Percentiles rank a stretch among this genome's conserved stretches.
phyloP scores from a whole-genome alignment of 2,113 vertebrate genomes.

The Conger conger region DNA sequence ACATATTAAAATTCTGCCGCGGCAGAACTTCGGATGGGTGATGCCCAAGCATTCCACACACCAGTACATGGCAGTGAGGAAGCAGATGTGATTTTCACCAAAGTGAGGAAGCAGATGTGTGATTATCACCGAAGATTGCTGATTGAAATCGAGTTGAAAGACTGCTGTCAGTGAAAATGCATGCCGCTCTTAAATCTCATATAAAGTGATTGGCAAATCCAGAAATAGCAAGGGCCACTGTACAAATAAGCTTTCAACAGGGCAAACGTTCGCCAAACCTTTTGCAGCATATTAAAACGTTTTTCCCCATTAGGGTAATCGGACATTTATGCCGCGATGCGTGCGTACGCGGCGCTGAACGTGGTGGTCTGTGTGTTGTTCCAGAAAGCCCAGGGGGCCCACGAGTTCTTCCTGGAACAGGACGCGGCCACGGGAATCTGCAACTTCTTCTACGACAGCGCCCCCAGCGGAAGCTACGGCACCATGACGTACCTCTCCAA shows the following conservation, averaged over 20 bases:
- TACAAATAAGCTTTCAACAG: neutral
- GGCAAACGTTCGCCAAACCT: too few relatives aligned
- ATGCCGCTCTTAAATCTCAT: neutral
- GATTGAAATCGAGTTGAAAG: neutral
- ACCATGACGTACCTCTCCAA: slow-evolving; percentile 98
- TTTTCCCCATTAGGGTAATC: too few relatives aligned
- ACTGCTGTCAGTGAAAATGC: neutral
- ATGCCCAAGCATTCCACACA: too few relatives aligned
- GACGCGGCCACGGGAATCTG: slow-evolving; percentile 89
- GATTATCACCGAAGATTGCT: too few relatives aligned
- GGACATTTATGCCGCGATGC: too few relatives aligned
- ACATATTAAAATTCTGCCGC: neutral
- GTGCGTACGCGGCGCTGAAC: too few relatives aligned
- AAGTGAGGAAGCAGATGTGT: too few relatives aligned
- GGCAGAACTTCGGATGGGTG: too few relatives aligned
- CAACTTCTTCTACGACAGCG: slow-evolving; percentile 94
- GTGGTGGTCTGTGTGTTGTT: slow-evolving; percentile 8
- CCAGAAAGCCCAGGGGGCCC: slow-evolving; percentile 81
- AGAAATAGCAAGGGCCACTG: neutral
- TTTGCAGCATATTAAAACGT: too few relatives aligned
- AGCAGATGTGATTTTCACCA: too few relatives aligned
- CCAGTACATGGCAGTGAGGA: too few relatives aligned
- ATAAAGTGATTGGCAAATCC: too few relatives aligned
- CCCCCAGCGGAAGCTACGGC: slow-evolving; percentile 92
- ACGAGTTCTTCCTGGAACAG: slow-evolving; percentile 84